Evolutionary conservation across 1,140 invertebrate genomes (phyloP).

Genomic region (Camponotus vicinus): DNA sequence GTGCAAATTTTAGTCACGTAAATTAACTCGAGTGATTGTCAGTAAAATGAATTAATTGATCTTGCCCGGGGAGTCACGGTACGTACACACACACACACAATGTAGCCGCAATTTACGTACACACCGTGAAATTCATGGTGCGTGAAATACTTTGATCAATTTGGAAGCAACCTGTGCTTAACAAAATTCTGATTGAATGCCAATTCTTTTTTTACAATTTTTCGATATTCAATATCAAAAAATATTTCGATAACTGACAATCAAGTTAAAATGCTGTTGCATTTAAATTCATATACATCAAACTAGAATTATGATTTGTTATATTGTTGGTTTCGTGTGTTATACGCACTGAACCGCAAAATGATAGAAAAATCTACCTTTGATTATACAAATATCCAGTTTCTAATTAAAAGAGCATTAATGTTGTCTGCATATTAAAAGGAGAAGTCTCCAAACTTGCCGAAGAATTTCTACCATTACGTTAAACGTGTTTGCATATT

Average conservation of each 20-base stretch:
- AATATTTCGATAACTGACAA: conserved; percentile 2
- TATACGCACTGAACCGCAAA: neutral
- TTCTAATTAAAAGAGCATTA: neutral
- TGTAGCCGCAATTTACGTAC: conserved; percentile 31
- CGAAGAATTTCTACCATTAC: neutral
- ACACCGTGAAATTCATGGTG: neutral
- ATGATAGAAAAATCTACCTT: conserved; percentile 3
- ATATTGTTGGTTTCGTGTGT: neutral
- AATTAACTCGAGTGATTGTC: conserved; percentile 61
- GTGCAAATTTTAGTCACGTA: conserved; percentile 25
- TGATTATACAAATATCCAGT: neutral
- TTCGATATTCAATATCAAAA: conserved; percentile 20
- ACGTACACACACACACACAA: neutral
- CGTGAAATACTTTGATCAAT: conserved; percentile 32
- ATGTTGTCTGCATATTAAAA: neutral
- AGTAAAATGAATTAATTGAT: conserved; percentile 62
- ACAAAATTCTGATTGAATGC: conserved; percentile 26
- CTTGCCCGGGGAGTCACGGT: neutral
- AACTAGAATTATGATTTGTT: neutral
- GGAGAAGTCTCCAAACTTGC: neutral
- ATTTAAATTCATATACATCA: conserved; percentile 7
- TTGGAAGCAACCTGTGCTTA: neutral
- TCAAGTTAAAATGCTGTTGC: conserved; percentile 12
- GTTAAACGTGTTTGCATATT: neutral
- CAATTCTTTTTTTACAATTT: conserved; percentile 21